A percentile compares a stretch with the other conserved stretches of the same genome.
These are phyloP conservation scores for Phoebastria nigripes DNA, from an alignment of 2,797 vertebrate genomes.

Conservation along the genomic window DNA sequence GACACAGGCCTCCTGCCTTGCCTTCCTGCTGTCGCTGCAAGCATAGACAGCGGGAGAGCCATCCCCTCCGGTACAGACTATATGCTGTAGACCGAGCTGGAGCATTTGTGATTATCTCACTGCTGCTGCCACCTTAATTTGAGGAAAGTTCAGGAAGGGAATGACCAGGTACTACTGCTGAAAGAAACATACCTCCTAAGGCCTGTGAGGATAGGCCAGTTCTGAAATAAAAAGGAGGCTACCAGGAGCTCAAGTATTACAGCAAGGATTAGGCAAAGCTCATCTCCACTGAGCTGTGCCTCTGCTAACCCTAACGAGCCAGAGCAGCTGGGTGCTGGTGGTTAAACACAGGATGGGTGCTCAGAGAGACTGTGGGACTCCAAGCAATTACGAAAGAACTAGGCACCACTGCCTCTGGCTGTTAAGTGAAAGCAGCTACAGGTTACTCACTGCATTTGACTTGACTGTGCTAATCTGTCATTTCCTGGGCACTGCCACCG, in stretches of 20 bases:
- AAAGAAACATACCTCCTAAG: background rate
- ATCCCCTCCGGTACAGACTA: no score
- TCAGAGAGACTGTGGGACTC: accelerated
- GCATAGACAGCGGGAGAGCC: accelerated
- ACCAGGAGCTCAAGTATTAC: background rate
- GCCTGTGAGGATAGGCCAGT: background rate
- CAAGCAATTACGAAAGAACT: background rate
- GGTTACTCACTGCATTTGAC: background rate
- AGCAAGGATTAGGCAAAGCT: background rate
- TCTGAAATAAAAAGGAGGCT: background rate
- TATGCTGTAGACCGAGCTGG: background rate
- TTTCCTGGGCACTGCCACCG: background rate
- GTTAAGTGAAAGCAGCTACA: background rate
- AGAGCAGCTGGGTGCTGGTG: background rate
- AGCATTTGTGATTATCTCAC: background rate
- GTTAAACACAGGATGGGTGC: background rate
- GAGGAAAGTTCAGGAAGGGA: background rate
- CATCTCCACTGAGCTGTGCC: accelerated
- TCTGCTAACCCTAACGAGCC: background rate
- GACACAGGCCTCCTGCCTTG: background rate
- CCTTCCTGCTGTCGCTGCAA: background rate
- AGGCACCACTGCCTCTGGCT: background rate
- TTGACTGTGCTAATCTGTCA: background rate
- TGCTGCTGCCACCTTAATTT: background rate
- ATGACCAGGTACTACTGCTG: background rate